Conservation (phyloP, 2,797 vertebrate genomes). For the Myotis planiceps region DNA sequence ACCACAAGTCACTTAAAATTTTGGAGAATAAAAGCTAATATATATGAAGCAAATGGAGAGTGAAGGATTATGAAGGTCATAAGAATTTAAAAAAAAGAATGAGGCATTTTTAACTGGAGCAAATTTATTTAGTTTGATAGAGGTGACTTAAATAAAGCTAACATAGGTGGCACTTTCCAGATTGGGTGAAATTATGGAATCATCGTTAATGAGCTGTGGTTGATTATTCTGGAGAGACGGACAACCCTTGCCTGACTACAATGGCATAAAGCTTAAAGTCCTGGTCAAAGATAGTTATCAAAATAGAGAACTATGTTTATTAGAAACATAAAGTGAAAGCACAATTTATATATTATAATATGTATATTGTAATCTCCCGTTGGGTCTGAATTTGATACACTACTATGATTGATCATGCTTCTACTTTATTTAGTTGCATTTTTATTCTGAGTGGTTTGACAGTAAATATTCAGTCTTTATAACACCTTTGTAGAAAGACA, state of each 20-base stretch:
- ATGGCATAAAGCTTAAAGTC: not conserved
- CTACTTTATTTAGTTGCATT: constrained; percentile 43
- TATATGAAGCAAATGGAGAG: not conserved
- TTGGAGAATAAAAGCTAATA: not conserved
- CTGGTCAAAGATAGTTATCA: not conserved
- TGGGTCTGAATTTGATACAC: not conserved
- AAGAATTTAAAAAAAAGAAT: not conserved
- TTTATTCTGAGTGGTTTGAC: not conserved
- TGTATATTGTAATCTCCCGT: not conserved
- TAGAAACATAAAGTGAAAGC: not conserved
- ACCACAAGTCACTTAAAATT: not conserved
- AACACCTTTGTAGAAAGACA: constrained; percentile 4
- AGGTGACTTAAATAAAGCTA: not conserved
- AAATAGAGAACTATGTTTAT: not conserved
- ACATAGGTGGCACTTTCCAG: not conserved
- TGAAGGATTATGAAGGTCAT: not conserved
- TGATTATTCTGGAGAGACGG: not conserved
- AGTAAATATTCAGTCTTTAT: constrained; percentile 12
- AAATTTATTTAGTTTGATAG: not conserved
- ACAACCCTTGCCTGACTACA: not conserved
- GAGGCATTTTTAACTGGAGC: not conserved
- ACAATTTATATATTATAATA: not conserved
- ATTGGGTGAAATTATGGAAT: not conserved
- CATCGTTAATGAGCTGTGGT: not conserved
- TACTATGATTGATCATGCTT: not conserved